Evolutionary conservation across 2,888 invertebrate species (phyloP).

Genomic region (Phania funesta): DNA sequence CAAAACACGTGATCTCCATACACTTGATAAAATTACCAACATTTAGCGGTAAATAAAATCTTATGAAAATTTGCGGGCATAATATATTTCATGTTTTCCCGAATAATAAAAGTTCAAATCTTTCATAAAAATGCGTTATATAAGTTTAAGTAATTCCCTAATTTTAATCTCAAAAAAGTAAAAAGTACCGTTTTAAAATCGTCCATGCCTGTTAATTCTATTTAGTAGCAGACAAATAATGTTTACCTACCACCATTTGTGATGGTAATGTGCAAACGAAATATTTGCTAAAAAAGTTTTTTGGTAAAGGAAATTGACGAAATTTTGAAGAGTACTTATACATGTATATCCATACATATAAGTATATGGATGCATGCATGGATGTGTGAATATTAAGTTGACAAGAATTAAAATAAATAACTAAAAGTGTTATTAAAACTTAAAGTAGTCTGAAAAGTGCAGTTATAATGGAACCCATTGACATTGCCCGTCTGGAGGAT

Average conservation of each 20-base stretch:
- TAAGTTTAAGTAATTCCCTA: too few relatives aligned
- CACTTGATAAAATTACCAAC: too few relatives aligned
- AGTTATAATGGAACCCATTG: conserved; percentile 75
- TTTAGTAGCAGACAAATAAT: background rate
- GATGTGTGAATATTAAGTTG: background rate
- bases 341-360: too few relatives aligned
- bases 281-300: background rate
- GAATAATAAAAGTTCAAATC: too few relatives aligned
- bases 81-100: too few relatives aligned
- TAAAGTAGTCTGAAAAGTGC: background rate
- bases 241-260: background rate
- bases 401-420: background rate
- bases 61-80: too few relatives aligned
- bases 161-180: too few relatives aligned
- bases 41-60: too few relatives aligned
- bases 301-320: conserved; percentile 8
- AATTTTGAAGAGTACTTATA: background rate
- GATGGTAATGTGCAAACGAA: conserved; percentile 16
- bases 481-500: conserved; percentile 78
- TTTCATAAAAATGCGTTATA: too few relatives aligned
- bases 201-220: too few relatives aligned
- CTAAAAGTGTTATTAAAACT: background rate
- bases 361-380: background rate
- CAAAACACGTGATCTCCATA: too few relatives aligned
- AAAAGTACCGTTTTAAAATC: too few relatives aligned